phyloP scores from a whole-genome alignment of 2,797 vertebrate species.

The Hydrophis major region DNA sequence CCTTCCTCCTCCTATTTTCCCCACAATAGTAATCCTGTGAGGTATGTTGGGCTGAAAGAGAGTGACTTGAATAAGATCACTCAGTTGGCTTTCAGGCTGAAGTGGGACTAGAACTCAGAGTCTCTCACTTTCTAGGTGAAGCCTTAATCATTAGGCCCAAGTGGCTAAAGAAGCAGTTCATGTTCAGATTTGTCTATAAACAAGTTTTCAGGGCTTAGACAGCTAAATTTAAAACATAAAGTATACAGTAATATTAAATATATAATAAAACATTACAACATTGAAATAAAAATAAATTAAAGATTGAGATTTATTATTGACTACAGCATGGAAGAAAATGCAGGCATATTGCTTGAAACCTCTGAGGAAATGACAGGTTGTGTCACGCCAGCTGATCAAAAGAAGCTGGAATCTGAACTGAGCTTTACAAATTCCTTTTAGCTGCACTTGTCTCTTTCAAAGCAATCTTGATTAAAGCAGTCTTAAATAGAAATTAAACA shows the following conservation, averaged over 20 bases:
- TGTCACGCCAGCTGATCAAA: not conserved
- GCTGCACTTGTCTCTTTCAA: not conserved
- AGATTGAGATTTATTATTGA: not conserved
- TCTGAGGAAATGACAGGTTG: not conserved
- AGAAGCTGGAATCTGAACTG: not conserved
- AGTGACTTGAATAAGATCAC: not conserved
- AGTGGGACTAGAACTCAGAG: not conserved
- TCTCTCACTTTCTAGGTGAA: not conserved
- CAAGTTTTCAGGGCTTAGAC: not conserved
- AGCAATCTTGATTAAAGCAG: not conserved
- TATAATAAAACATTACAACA: not conserved
- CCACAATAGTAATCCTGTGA: not conserved
- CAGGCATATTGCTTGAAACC: not conserved
- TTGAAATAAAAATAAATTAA: not conserved
- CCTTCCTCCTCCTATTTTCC: not conserved
- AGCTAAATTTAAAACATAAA: not conserved
- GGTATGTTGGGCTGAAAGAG: not conserved
- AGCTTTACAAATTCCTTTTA: not conserved
- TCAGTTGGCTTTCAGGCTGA: not conserved
- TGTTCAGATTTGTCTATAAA: not conserved
- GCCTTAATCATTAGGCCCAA: not conserved
- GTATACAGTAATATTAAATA: not conserved
- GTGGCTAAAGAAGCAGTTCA: not conserved
- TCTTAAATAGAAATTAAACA: not conserved
- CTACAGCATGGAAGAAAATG: not conserved